A percentile compares a stretch with the other conserved stretches of the same genome.
Conservation (phyloP, 1,140 invertebrate genomes). For the Heterodera schachtii region DNA sequence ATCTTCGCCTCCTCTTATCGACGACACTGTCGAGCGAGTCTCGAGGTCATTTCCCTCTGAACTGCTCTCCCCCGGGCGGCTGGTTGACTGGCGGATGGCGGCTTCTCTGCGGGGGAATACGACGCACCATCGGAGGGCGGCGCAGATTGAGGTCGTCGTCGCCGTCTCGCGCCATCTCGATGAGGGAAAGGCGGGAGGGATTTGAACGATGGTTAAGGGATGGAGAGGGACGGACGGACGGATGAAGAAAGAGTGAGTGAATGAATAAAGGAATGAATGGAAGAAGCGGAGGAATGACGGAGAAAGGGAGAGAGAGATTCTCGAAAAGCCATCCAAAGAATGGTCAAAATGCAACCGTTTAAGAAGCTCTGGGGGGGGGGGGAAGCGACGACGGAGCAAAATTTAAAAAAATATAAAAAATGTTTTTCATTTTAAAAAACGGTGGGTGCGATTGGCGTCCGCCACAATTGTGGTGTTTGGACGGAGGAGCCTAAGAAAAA, state of each 20-base stretch:
- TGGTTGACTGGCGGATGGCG: constrained; percentile 1
- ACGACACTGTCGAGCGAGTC: background rate
- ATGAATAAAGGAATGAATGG: too few species aligned
- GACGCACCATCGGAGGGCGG: background rate
- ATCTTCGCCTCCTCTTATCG: background rate
- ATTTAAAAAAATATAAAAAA: background rate
- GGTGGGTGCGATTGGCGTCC: background rate
- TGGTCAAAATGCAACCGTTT: background rate
- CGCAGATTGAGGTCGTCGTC: background rate
- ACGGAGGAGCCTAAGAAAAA: background rate
- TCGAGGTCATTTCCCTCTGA: background rate
- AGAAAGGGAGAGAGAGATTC: background rate
- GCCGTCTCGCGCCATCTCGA: background rate
- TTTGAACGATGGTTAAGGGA: too few species aligned
- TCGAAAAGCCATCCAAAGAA: background rate
- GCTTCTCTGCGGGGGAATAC: background rate
- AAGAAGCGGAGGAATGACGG: background rate
- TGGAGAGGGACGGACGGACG: too few species aligned
- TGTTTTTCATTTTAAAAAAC: background rate
- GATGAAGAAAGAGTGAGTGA: too few species aligned
- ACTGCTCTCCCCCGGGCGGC: background rate
- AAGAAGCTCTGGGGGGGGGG: background rate
- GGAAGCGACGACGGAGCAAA: background rate
- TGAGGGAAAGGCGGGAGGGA: background rate
- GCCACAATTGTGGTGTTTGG: background rate